Percentiles rank a stretch among this genome's conserved stretches.
Conservation (phyloP, 2,113 vertebrate species). For the Myrmecobius fasciatus region DNA sequence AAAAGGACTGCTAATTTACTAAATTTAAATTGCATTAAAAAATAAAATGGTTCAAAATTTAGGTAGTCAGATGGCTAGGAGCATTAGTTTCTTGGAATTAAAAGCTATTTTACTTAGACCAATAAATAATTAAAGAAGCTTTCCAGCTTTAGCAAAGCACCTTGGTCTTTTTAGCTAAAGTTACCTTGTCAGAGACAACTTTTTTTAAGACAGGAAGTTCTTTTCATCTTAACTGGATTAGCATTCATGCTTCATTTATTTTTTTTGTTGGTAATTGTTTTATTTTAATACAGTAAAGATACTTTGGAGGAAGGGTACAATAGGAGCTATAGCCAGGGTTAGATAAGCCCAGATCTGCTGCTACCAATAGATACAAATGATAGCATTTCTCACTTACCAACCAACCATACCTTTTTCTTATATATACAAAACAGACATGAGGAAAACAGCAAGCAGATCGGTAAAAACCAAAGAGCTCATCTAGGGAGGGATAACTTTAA, state of each 20-base stretch:
- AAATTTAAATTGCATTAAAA: neutral
- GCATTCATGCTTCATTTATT: neutral
- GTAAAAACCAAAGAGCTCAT: neutral
- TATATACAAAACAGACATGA: no score
- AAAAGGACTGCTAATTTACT: neutral
- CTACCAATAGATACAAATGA: neutral
- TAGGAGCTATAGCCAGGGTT: neutral
- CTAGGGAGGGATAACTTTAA: neutral
- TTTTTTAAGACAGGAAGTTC: neutral
- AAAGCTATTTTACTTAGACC: constrained; percentile 46
- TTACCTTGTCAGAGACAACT: constrained; percentile 42
- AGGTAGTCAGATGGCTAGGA: neutral
- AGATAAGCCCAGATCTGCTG: neutral
- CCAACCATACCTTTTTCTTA: no score
- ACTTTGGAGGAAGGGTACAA: neutral
- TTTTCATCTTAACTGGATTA: neutral
- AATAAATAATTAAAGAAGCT: constrained; percentile 6
- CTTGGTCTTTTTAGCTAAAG: neutral
- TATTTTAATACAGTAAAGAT: neutral
- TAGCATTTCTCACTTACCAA: no score
- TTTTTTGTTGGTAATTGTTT: neutral
- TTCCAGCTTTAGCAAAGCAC: constrained; percentile 7
- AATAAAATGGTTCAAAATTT: neutral
- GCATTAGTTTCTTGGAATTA: constrained; percentile 38
- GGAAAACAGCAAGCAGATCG: no score